phyloP scores from a whole-genome alignment of 2,113 vertebrate species.

The Ivindomyrus marchei region DNA sequence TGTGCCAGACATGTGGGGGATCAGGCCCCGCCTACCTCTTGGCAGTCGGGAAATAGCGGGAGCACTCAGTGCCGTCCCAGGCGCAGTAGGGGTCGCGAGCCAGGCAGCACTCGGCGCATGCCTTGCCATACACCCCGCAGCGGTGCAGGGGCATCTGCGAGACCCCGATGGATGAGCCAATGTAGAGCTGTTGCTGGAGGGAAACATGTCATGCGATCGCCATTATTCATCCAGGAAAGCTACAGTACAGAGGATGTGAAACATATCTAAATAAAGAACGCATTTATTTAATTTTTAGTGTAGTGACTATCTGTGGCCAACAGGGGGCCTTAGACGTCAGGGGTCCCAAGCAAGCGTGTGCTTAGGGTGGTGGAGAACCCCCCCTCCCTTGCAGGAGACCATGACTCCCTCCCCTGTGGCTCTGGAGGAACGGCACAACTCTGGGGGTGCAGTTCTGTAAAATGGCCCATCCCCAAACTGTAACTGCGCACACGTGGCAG shows the following conservation, averaged over 20 bases:
- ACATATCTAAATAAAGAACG: background rate
- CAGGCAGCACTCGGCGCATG: slow-evolving; percentile 95
- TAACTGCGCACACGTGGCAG: background rate
- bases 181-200: slow-evolving; percentile 89
- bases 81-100: slow-evolving; percentile 95
- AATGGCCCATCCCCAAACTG: background rate
- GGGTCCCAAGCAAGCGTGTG: background rate
- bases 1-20: background rate
- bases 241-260: background rate
- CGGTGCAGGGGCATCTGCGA: slow-evolving; percentile 92
- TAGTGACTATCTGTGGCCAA: background rate
- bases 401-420: background rate
- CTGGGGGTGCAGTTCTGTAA: background rate
- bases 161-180: slow-evolving; percentile 80
- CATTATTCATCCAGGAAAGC: background rate
- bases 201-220: background rate
- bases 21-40: slow-evolving; percentile 72
- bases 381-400: background rate
- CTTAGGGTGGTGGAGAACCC: background rate
- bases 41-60: slow-evolving; percentile 91
- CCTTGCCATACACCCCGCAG: slow-evolving; percentile 90
- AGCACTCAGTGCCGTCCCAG: slow-evolving; percentile 92
- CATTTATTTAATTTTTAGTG: background rate
- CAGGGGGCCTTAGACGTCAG: background rate
- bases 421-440: background rate